A percentile compares a stretch with the other conserved stretches of the same genome.
These are phyloP conservation scores for Calliphora vomitoria DNA, from an alignment of 2,888 invertebrate species.

Conservation along the genomic window DNA sequence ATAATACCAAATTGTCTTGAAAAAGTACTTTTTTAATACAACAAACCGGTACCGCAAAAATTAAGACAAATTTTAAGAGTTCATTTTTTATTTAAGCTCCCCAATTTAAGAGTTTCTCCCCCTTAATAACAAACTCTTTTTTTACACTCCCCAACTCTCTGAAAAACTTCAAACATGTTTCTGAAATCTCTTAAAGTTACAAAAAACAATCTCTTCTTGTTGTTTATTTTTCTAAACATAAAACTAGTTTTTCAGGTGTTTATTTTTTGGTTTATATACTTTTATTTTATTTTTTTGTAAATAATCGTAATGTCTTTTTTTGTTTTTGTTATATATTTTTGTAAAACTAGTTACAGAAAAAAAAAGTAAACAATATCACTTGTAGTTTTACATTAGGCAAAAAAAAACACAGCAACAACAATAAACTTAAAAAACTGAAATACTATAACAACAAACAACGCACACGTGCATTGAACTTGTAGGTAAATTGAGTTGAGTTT, in stretches of 20 bases:
- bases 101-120: not conserved
- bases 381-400: conserved; percentile 44
- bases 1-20: too few species aligned
- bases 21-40: too few species aligned
- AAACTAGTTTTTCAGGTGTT: conserved; percentile 74
- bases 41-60: too few species aligned
- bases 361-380: conserved; percentile 69
- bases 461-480: conserved; percentile 74
- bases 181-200: conserved; percentile 1
- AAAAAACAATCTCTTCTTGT: not conserved
- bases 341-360: conserved; percentile 58
- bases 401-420: not conserved
- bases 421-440: conserved; percentile 47
- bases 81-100: too few species aligned
- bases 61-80: too few species aligned
- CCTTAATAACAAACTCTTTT: not conserved
- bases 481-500: conserved; percentile 49
- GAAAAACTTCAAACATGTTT: not conserved
- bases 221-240: conserved; percentile 18
- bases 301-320: not conserved
- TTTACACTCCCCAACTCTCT: not conserved
- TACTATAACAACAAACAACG: conserved; percentile 51
- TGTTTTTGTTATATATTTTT: conserved; percentile 4
- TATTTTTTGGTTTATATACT: conserved; percentile 54
- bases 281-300: conserved; percentile 16